A percentile compares a stretch with the other conserved stretches of the same genome.
These are phyloP conservation scores for Belonocnema kinseyi DNA, from an alignment of 1,140 invertebrate genomes.

Conservation along the genomic window DNA sequence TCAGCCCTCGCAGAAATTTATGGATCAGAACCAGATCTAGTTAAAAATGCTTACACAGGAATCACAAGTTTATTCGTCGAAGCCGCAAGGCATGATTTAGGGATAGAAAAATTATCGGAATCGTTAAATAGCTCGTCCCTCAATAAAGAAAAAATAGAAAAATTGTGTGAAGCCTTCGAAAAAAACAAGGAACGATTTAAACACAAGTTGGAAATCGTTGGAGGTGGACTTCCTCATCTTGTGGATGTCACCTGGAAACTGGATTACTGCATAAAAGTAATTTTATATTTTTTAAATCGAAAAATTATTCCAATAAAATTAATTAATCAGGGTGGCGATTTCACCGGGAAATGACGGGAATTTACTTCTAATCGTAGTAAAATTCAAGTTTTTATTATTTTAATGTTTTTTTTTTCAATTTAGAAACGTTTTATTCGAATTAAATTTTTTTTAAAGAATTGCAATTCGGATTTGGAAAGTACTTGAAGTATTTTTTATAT, in stretches of 20 bases:
- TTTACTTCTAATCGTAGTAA: too few species aligned
- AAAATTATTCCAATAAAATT: neutral
- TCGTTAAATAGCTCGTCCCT: constrained; percentile 62
- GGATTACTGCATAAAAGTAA: constrained; percentile 78
- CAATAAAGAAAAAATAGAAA: constrained; percentile 57
- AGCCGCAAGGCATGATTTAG: constrained; percentile 66
- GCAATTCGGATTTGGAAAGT: too few species aligned
- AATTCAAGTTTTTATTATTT: too few species aligned
- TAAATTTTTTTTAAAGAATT: too few species aligned
- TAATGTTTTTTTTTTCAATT: too few species aligned
- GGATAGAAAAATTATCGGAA: constrained; percentile 61
- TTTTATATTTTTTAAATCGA: neutral
- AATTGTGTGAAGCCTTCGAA: constrained; percentile 65
- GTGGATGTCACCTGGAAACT: constrained; percentile 81
- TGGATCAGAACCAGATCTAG: constrained; percentile 66
- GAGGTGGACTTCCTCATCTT: constrained; percentile 76
- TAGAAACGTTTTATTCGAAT: too few species aligned
- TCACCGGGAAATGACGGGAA: too few species aligned
- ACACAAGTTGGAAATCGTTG: constrained; percentile 70
- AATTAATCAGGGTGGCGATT: too few species aligned
- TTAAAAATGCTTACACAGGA: constrained; percentile 69
- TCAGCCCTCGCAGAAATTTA: constrained; percentile 56
- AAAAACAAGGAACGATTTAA: constrained; percentile 66
- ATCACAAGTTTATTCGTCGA: constrained; percentile 68
- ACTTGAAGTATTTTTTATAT: too few species aligned